These are phyloP conservation scores for Scartelaos histophorus DNA, from an alignment of 2,113 vertebrate species.

Conservation along the genomic window DNA sequence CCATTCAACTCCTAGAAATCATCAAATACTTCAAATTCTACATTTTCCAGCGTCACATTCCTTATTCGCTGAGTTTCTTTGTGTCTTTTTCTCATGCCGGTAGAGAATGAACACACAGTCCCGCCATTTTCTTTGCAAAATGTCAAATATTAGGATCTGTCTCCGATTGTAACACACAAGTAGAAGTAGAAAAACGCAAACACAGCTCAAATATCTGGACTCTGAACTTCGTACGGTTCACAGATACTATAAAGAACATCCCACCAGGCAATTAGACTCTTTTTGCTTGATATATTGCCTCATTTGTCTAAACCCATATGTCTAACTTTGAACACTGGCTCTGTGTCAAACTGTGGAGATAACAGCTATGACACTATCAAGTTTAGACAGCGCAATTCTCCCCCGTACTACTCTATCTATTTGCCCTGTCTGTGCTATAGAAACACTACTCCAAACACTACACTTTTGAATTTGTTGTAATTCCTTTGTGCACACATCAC, in stretches of 20 bases:
- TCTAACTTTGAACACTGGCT: neutral
- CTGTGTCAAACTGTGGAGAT: neutral
- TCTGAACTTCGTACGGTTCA: neutral
- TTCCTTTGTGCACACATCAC: neutral
- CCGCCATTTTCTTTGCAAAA: no score
- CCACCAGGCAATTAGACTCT: constrained; percentile 1
- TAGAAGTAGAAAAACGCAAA: neutral
- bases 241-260: constrained; percentile 3
- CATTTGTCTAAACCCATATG: neutral
- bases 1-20: no score
- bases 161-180: neutral
- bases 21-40: no score
- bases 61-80: no score
- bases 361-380: neutral
- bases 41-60: no score
- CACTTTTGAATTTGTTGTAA: neutral
- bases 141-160: neutral
- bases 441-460: neutral
- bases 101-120: no score
- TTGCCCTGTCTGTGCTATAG: neutral
- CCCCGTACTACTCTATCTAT: constrained; percentile 1
- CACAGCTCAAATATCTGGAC: neutral
- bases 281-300: neutral
- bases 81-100: no score
- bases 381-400: neutral